These are phyloP conservation scores for Oryzias woworae DNA, from an alignment of 2,113 vertebrate genomes.

Conservation along the genomic window DNA sequence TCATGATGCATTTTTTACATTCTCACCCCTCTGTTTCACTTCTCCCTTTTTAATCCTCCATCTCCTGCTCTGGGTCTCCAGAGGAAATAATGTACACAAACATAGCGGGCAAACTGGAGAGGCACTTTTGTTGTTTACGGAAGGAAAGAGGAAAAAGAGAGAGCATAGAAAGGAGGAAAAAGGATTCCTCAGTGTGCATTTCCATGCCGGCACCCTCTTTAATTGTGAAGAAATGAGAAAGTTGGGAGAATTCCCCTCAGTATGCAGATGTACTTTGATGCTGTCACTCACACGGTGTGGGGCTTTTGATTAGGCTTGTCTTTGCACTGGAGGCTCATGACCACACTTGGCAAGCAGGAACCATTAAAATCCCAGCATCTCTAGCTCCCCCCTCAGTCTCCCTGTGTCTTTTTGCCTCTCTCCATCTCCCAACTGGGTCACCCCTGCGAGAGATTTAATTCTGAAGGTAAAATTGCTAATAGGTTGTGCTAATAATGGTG, in stretches of 20 bases:
- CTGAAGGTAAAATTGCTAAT: slow-evolving; percentile 29
- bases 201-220: slow-evolving; percentile 53
- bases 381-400: slow-evolving; percentile 35
- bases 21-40: slow-evolving; percentile 40
- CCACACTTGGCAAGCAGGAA: slow-evolving; percentile 50
- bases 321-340: slow-evolving; percentile 50
- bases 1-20: slow-evolving; percentile 20
- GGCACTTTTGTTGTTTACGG: slow-evolving; percentile 54
- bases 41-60: slow-evolving; percentile 38
- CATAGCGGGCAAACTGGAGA: slow-evolving; percentile 44
- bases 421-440: slow-evolving; percentile 51
- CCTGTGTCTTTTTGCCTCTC: slow-evolving; percentile 34
- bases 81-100: slow-evolving; percentile 70
- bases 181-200: slow-evolving; percentile 48
- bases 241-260: slow-evolving; percentile 51
- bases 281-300: slow-evolving; percentile 63
- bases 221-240: slow-evolving; percentile 68
- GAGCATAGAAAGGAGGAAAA: not conserved
- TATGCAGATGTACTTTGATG: slow-evolving; percentile 63
- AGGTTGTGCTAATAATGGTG: slow-evolving; percentile 8
- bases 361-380: slow-evolving; percentile 57
- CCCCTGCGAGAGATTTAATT: slow-evolving; percentile 21
- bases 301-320: slow-evolving; percentile 65
- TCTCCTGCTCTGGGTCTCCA: slow-evolving; percentile 36
- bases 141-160: slow-evolving; percentile 9